Evolutionary conservation across 2,888 invertebrate genomes (phyloP).

Genomic region (Eristalis arbustorum): DNA sequence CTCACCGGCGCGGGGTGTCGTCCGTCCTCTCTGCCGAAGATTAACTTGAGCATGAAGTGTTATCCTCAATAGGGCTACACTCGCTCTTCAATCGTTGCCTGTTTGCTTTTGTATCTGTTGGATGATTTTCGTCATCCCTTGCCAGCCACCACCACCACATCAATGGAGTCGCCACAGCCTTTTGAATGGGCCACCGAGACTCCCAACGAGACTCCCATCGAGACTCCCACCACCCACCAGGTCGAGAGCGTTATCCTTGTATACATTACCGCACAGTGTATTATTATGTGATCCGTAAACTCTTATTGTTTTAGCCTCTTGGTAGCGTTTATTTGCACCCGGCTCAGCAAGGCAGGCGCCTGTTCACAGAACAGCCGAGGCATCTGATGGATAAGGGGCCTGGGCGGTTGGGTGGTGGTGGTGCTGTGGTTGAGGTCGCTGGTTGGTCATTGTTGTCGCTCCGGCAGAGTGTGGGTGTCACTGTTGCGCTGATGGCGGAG

Average conservation of each 20-base stretch:
- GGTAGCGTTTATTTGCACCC: constrained; percentile 67
- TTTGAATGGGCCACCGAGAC: constrained; percentile 19
- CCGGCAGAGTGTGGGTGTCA: constrained; percentile 37
- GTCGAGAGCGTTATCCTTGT: constrained; percentile 67
- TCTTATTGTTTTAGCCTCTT: constrained; percentile 70
- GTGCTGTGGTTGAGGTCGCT: constrained; percentile 56
- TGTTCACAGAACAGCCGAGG: constrained; percentile 26
- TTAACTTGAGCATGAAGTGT: constrained; percentile 58
- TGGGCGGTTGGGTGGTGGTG: not conserved
- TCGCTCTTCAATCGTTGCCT: constrained; percentile 43
- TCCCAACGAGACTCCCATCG: not conserved
- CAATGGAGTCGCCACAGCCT: not conserved
- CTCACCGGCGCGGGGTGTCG: not conserved
- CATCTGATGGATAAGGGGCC: not conserved
- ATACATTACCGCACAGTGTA: constrained; percentile 67
- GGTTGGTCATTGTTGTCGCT: constrained; percentile 63
- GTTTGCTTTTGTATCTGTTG: constrained; percentile 57
- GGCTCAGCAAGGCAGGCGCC: constrained; percentile 44
- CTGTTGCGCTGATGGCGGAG: constrained; percentile 7
- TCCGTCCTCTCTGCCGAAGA: constrained; percentile 40
- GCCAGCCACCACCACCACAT: not conserved
- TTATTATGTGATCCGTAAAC: constrained; percentile 70
- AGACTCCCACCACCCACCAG: constrained; percentile 23
- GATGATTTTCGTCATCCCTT: constrained; percentile 59
- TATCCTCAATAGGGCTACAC: constrained; percentile 38